Conservation (phyloP, 2,888 invertebrate genomes). For the Notodonta dromedarius region DNA sequence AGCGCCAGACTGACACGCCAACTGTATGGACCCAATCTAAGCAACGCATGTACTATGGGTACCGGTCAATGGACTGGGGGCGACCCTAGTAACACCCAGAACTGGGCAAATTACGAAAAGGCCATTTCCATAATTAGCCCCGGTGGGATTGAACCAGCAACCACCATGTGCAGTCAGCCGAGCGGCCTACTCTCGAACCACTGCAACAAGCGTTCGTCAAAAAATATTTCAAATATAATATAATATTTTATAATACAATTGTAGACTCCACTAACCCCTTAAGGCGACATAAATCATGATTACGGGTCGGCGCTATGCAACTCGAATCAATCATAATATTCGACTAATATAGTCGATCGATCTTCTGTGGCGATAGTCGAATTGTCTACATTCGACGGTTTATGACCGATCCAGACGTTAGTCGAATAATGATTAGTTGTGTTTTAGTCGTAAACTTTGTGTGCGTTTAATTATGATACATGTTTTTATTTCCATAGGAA, state of each 20-base stretch:
- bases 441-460: background rate
- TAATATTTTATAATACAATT: background rate
- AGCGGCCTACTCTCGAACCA: too few species aligned
- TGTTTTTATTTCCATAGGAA: constrained; percentile 1
- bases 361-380: background rate
- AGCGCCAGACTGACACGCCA: too few species aligned
- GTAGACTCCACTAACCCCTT: background rate
- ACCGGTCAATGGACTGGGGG: too few species aligned
- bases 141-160: too few species aligned
- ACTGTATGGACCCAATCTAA: too few species aligned
- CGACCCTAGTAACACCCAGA: too few species aligned
- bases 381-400: background rate
- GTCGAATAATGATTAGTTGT: background rate
- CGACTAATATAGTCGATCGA: constrained; percentile 6
- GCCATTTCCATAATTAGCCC: too few species aligned
- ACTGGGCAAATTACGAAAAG: too few species aligned
- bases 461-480: background rate
- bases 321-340: constrained; percentile 5
- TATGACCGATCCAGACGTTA: background rate
- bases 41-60: too few species aligned
- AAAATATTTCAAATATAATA: too few species aligned
- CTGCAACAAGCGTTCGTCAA: too few species aligned
- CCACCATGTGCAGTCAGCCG: too few species aligned
- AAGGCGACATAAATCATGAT: constrained; percentile 7
- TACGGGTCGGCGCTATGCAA: background rate